A percentile compares a stretch with the other conserved stretches of the same genome.
phyloP scores from a whole-genome alignment of 2,888 invertebrate genomes.

The Hydrotaea cyrtoneurina region DNA sequence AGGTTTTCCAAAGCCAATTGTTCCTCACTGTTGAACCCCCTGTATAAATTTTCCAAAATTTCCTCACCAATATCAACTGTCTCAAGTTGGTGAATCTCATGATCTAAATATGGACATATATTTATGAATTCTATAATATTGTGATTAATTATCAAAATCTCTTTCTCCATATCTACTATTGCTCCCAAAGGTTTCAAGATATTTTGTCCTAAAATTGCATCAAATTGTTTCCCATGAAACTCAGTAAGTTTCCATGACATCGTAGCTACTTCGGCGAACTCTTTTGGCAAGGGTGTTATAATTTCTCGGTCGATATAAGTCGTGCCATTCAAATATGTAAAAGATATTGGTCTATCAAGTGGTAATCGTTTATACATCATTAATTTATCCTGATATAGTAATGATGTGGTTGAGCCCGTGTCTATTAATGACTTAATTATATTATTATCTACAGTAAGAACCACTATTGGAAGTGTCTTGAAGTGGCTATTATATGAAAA shows the following conservation, averaged over 20 bases:
- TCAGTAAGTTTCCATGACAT: too few relatives aligned
- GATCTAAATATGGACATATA: neutral
- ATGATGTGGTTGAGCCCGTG: conserved; percentile 56
- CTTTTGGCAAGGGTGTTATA: too few relatives aligned
- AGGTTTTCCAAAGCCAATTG: neutral
- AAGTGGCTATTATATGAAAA: conserved; percentile 49
- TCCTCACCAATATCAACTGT: neutral
- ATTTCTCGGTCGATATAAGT: too few relatives aligned
- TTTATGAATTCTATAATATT: neutral
- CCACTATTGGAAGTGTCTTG: conserved; percentile 49
- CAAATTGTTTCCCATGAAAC: too few relatives aligned
- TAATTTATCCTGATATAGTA: conserved; percentile 50
- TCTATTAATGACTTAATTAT: conserved; percentile 48
- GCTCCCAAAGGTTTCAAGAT: conserved; percentile 11
- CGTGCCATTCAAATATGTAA: too few relatives aligned
- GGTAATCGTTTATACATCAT: conserved; percentile 45
- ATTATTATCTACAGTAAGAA: conserved; percentile 32
- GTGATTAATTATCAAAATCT: conserved; percentile 15
- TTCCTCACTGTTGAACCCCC: too few relatives aligned
- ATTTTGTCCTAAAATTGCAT: neutral
- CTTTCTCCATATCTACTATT: neutral
- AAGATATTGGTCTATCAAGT: too few relatives aligned
- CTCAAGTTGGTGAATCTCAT: neutral
- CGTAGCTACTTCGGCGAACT: too few relatives aligned
- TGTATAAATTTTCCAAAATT: neutral